Evolutionary conservation across 2,797 vertebrate genomes (phyloP), one percentile per base, ranked within the genome.

Genomic region (Sciaenops ocellatus): DNA sequence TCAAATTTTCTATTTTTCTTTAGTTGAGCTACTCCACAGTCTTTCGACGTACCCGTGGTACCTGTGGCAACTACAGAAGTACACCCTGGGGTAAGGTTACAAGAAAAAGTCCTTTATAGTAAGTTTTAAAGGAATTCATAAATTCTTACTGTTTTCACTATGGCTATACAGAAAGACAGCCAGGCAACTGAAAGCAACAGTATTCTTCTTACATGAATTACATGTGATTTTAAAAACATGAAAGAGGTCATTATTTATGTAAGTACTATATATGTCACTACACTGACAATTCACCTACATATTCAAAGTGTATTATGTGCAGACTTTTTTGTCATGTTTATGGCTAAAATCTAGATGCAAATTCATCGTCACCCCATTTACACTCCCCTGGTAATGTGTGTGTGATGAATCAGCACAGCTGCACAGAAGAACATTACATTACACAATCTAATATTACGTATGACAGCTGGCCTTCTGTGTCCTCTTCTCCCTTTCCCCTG

Each of bases 381-480:
- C 17, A 56, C 41, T 4, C 13, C 18, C 34, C 47, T 52, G 22
- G 20, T 67, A 71, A 48, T 28, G 24, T 51, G 22, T 47, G 7
- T 66, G 11, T 52, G 22, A 62, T 67, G 50, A 42, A 48, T 74
- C 34, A 30, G 50, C 34, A 46, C 28, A 66, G 41, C 22, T 57
- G 46, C 41, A 56, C 22, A 68, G 28, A 73, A 50, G 60, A 66
- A 56, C 61, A 46, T 79, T 44, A 57, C 47, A 2, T 83, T 55
- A 64, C 26, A 73, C 66, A 72, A 12, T 70, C 10, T 65, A 50
- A 61, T 5, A 44, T 22, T 30, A 62, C 65, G 28, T 44, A 38
- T 55, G 78, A 80, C 65, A 77, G 73, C 76, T 80, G 78, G 77
- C 59, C 62, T 69, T 41, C 46, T 54, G n/a, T 72, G 6, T 67